Percentiles rank a stretch among this genome's conserved stretches.
Evolutionary conservation across 1,140 invertebrate genomes (phyloP).

Genomic region (Drosophila orosa): DNA sequence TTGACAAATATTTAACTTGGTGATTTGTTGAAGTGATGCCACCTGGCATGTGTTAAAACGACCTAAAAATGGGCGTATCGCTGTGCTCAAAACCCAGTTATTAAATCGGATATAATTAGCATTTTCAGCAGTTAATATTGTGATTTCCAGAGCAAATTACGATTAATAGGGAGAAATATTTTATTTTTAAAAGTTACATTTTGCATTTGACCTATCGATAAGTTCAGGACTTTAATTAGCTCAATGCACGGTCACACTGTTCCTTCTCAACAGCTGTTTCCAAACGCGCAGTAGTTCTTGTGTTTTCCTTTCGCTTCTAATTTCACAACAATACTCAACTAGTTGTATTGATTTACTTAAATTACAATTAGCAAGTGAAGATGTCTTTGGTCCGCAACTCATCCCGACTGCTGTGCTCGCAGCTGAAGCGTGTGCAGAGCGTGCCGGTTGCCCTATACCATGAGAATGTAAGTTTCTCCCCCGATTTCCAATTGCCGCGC

Average conservation of each 20-base stretch:
- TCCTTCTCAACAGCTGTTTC: conserved; percentile 16
- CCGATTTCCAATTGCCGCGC: conserved; percentile 11
- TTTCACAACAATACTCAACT: conserved; percentile 62
- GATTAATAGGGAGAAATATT: not conserved
- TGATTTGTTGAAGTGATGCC: conserved; percentile 10
- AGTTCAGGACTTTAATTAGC: too few relatives aligned
- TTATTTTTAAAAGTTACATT: not conserved
- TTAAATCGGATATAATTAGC: fast-evolving
- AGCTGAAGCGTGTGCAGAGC: conserved; percentile 74
- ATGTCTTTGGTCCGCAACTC: conserved; percentile 67
- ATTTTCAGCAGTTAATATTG: not conserved
- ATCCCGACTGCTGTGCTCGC: conserved; percentile 51
- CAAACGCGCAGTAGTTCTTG: conserved; percentile 34
- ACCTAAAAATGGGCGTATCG: not conserved
- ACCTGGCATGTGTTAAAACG: not conserved
- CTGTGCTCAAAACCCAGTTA: not conserved
- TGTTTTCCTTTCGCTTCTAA: conserved; percentile 41
- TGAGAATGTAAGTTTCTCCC: conserved; percentile 75
- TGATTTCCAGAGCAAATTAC: not conserved
- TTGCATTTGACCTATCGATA: not conserved
- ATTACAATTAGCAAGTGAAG: conserved; percentile 24
- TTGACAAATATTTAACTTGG: conserved; percentile 27
- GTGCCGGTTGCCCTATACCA: conserved; percentile 78
- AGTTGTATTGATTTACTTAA: conserved; percentile 18
- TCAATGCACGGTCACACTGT: not conserved